Percentiles rank a stretch among this genome's conserved stretches.
Conservation (phyloP, 2,888 invertebrate genomes). For the Morpho achilles region DNA sequence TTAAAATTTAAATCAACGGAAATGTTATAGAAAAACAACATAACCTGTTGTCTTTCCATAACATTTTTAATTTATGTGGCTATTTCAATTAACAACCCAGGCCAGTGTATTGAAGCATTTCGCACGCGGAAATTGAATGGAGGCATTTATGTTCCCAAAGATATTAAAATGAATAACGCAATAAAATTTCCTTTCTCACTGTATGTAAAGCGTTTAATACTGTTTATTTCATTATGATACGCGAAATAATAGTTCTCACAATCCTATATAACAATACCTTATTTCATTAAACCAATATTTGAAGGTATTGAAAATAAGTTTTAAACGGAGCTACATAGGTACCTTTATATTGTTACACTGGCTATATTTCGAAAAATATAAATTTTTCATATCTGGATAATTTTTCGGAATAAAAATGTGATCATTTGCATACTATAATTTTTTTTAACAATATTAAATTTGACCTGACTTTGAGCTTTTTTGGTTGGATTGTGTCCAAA, state of each 20-base stretch:
- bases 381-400: no score
- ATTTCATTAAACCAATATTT: background rate
- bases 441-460: no score
- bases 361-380: no score
- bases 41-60: no score
- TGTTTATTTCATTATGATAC: slow-evolving; percentile 25
- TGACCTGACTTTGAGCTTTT: no score
- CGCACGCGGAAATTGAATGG: slow-evolving; percentile 29
- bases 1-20: no score
- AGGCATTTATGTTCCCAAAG: slow-evolving; percentile 28
- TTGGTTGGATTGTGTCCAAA: no score
- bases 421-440: no score
- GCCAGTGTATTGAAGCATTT: slow-evolving; percentile 13
- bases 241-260: slow-evolving; percentile 13
- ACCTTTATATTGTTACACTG: no score
- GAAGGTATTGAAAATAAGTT: background rate
- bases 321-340: background rate
- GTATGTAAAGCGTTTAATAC: slow-evolving; percentile 23
- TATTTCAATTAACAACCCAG: slow-evolving; percentile 7
- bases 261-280: no score
- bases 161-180: slow-evolving; percentile 32
- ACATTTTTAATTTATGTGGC: slow-evolving; percentile 2
- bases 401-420: no score
- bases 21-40: no score
- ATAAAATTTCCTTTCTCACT: slow-evolving; percentile 30